Evolutionary conservation across 1,140 invertebrate species (phyloP).

Genomic region (Penaeus vannamei): DNA sequence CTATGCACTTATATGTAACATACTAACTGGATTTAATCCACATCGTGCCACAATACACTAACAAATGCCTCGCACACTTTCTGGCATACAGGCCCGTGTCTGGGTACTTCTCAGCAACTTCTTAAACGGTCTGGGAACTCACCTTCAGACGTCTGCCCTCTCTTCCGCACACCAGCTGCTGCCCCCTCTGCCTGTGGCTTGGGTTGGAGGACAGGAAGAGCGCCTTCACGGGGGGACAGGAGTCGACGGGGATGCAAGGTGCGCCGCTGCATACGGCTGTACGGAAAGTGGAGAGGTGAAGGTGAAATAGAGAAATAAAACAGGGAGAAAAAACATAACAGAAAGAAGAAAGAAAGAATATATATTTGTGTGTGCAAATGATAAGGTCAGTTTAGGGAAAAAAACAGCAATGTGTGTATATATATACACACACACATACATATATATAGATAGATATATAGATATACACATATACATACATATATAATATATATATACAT

Average conservation of each 20-base stretch:
- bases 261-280: not conserved
- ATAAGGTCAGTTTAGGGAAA: not conserved
- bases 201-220: not conserved
- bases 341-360: not conserved
- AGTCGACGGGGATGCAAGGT: not conserved
- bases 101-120: too few species aligned
- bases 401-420: not conserved
- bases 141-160: not conserved
- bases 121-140: not conserved
- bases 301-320: not conserved
- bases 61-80: too few species aligned
- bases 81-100: too few species aligned
- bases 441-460: not conserved
- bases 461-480: not conserved
- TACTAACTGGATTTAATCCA: too few species aligned
- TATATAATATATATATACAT: not conserved
- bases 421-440: not conserved
- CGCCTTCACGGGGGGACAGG: not conserved
- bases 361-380: too few species aligned
- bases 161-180: not conserved
- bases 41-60: too few species aligned
- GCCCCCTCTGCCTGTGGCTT: not conserved
- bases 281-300: not conserved
- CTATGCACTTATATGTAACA: too few species aligned
- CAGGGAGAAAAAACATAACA: not conserved